A percentile compares a stretch with the other conserved stretches of the same genome.
These are phyloP conservation scores for Diadegma fenestrale DNA, from an alignment of 2,888 invertebrate species.

Conservation along the genomic window DNA sequence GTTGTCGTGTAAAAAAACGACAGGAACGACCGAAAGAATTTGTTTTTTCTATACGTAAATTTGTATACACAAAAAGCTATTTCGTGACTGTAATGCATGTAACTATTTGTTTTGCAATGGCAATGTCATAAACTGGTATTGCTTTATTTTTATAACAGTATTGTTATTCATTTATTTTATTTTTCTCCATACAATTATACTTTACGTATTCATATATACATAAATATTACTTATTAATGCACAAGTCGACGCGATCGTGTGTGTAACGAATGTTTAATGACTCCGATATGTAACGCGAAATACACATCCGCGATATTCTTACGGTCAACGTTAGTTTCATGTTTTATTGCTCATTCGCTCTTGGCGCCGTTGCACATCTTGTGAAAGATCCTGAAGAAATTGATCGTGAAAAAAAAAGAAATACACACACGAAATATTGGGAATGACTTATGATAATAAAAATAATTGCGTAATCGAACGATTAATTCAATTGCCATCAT, in stretches of 20 bases:
- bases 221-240: conserved; percentile 37
- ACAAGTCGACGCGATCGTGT: conserved; percentile 28
- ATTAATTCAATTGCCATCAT: conserved; percentile 36
- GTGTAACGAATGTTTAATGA: conserved; percentile 21
- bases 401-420: conserved; percentile 2
- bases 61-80: conserved; percentile 49
- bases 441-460: conserved; percentile 7
- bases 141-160: conserved; percentile 66
- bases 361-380: conserved; percentile 60
- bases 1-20: not conserved
- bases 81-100: conserved; percentile 68
- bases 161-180: conserved; percentile 45
- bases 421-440: not conserved
- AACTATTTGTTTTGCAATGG: conserved; percentile 66
- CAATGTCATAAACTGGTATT: conserved; percentile 62
- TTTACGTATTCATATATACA: not conserved
- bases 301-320: conserved; percentile 27
- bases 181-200: not conserved
- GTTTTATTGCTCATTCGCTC: conserved; percentile 51
- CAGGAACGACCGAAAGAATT: conserved; percentile 1
- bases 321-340: conserved; percentile 41
- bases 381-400: conserved; percentile 30
- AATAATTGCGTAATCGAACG: conserved; percentile 22
- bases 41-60: conserved; percentile 36
- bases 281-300: conserved; percentile 13